Base-by-base conservation (phyloP, 2,888 invertebrate genomes). In the Cremastobaeus sp. region DNA sequence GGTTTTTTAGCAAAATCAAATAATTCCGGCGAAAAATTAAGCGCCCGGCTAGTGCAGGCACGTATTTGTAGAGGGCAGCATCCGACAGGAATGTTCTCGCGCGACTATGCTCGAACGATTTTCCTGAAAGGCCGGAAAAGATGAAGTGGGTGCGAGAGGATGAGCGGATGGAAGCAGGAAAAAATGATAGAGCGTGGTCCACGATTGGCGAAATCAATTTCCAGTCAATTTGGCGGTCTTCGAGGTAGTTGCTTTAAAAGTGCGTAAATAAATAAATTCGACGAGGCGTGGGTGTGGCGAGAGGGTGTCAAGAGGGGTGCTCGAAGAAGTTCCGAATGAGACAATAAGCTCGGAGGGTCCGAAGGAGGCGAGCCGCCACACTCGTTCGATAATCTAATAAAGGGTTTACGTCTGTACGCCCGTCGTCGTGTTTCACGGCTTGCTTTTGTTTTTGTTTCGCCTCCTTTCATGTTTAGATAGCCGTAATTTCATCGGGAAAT, bases 311-410 rank as follows among this genome's bases (percentile, higher is more conserved):
- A 62, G 69, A 62, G 66, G 73, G 69, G 60, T 59, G 75, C 65
- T 45, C 30, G 50, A 52, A 35, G 47, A 62, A 59, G 52, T 45
- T 18, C 32, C 47, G 69, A 35, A 81, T 77, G 82, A 84, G 82
- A 82, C 81, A 82, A 84, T 83, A 83, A 85, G 81, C 81, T 79
- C 77, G 71, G 77, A 82, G 84, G 84, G 83, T 81, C 75, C 77
- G 75, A 74, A 64, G 76, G 78, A 80, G 80, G 79, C 82, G 81
- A 79, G 76, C 81, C 81, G 82, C 81, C 79, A 82, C 81, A 81
- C 81, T 81, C 82, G 81, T 81, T 78, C 79, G 79, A 81, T 87
- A 86, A 87, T 87, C 85, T 86, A 87, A 87, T 87, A 87, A 85
- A 86, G 85, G 84, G 84, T 83, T 85, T 82, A 82, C 70, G 72